Percentiles rank a stretch among this genome's conserved stretches.
These are phyloP conservation scores for Lemur catta DNA, from an alignment of 2,797 vertebrate genomes.

Conservation along the genomic window DNA sequence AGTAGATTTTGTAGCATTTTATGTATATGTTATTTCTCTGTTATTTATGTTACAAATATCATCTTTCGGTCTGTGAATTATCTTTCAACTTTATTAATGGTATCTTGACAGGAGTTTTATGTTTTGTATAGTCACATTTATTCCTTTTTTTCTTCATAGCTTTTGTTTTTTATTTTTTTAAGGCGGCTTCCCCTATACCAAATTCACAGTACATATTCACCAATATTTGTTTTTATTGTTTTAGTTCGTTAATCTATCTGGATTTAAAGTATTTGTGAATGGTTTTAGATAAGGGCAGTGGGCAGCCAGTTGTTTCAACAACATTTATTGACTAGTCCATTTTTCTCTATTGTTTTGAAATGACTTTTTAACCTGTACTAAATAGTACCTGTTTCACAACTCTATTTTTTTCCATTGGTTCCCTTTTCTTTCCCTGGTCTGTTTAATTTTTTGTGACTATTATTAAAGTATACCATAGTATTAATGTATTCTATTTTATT, in stretches of 20 bases:
- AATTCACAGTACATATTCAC: background rate
- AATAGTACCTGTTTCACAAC: background rate
- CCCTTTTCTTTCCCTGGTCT: background rate
- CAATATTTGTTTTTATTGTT: background rate
- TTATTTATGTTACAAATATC: constrained; percentile 33
- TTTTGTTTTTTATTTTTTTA: background rate
- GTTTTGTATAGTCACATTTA: background rate
- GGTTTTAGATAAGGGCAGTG: background rate
- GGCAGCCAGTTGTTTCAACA: background rate
- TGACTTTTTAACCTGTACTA: background rate
- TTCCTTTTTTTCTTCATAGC: background rate
- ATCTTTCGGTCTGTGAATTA: background rate
- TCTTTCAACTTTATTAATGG: constrained; percentile 36
- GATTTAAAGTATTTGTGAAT: background rate
- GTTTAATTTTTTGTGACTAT: background rate
- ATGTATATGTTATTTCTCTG: background rate
- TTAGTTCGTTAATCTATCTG: background rate
- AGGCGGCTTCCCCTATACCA: background rate
- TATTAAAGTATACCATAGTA: background rate
- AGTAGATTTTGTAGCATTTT: constrained; percentile 25
- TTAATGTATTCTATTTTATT: background rate
- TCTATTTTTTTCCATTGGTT: background rate
- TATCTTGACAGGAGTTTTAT: constrained; percentile 37
- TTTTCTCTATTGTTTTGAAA: background rate
- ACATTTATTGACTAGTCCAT: background rate